These are phyloP conservation scores for Caenorhabditis panamensis DNA, from an alignment of 2,888 invertebrate species.

Conservation along the genomic window DNA sequence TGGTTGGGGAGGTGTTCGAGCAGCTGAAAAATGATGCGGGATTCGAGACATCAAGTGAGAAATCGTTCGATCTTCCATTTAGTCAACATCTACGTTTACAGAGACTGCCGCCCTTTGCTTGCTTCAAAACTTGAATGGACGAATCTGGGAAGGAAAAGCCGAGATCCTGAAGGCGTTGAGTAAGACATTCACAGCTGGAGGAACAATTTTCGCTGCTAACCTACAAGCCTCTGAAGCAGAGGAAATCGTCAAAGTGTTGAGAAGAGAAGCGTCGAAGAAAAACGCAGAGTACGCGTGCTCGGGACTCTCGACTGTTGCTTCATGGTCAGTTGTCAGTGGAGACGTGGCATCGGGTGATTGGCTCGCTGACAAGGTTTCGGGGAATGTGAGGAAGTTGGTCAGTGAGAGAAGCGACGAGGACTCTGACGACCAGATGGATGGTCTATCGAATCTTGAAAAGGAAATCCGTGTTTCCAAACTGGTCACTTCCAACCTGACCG, in stretches of 20 bases:
- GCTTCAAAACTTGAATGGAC: conserved; percentile 65
- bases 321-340: conserved; percentile 42
- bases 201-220: conserved; percentile 24
- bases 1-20: conserved; percentile 60
- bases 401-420: conserved; percentile 12
- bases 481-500: conserved; percentile 58
- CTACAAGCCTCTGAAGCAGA: conserved; percentile 41
- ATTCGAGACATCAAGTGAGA: conserved; percentile 21
- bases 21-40: conserved; percentile 24
- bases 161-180: conserved; percentile 65
- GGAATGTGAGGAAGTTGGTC: conserved; percentile 41
- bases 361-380: conserved; percentile 55
- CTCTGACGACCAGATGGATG: conserved; percentile 65
- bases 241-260: conserved; percentile 55
- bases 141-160: conserved; percentile 75
- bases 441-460: conserved; percentile 62
- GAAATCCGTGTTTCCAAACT: conserved; percentile 55
- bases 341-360: conserved; percentile 62
- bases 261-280: conserved; percentile 62
- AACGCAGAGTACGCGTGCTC: conserved; percentile 62
- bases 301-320: conserved; percentile 58
- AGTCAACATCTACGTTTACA: conserved; percentile 32
- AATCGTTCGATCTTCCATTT: not conserved
- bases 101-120: conserved; percentile 59
- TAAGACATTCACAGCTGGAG: conserved; percentile 50